Evolutionary conservation across 2,797 vertebrate species (phyloP).

Genomic region (Loris lydekkerianus): DNA sequence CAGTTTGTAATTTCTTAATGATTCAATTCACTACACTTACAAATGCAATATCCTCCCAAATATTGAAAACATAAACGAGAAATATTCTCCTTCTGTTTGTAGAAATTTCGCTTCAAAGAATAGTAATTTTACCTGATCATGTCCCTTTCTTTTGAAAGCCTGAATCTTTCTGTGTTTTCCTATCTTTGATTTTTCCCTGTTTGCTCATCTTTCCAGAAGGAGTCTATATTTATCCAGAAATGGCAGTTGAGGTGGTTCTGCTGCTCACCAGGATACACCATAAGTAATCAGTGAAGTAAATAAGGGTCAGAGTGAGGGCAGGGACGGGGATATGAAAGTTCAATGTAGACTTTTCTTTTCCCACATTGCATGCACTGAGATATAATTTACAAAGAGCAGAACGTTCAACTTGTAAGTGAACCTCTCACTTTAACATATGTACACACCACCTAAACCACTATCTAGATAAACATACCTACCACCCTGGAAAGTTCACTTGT

Average conservation of each 20-base stretch:
- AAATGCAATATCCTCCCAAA: background rate
- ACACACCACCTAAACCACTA: background rate
- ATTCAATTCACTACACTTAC: background rate
- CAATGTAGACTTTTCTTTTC: background rate
- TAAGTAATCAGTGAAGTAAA: background rate
- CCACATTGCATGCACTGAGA: background rate
- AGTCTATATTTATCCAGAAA: background rate
- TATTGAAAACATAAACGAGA: background rate
- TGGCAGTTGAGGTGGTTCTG: background rate
- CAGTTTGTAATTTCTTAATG: background rate
- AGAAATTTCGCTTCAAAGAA: conserved; percentile 28
- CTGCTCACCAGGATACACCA: background rate
- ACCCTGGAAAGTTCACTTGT: background rate
- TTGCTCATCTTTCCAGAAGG: background rate
- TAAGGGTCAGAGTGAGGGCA: background rate
- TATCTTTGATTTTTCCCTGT: background rate
- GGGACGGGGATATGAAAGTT: background rate
- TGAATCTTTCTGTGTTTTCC: background rate
- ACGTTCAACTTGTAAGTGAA: background rate
- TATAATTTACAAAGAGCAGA: background rate
- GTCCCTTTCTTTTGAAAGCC: background rate
- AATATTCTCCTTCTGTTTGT: background rate
- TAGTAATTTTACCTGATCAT: background rate
- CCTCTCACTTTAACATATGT: background rate
- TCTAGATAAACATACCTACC: background rate